These are phyloP conservation scores for Turdus rufiventris DNA, from an alignment of 2,113 vertebrate species.

Conservation along the genomic window DNA sequence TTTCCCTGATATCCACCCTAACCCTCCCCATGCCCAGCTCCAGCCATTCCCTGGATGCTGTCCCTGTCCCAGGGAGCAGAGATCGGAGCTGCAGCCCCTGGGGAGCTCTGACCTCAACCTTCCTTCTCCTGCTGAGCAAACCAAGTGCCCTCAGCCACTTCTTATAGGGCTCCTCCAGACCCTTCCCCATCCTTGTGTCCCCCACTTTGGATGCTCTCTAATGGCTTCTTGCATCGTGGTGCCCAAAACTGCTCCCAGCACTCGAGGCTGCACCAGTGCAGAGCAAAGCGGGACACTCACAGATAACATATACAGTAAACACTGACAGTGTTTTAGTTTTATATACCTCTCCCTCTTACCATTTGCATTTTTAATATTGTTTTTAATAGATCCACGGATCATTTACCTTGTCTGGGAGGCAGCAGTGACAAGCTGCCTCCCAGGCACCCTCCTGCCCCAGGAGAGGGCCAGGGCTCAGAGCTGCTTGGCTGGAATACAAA, in stretches of 20 bases:
- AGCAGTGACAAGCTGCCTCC: neutral
- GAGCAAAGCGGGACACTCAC: neutral
- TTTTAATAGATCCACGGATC: neutral
- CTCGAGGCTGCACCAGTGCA: accelerated
- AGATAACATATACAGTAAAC: neutral
- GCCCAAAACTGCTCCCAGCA: neutral
- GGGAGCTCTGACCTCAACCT: neutral
- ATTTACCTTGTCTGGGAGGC: neutral
- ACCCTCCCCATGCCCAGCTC: neutral
- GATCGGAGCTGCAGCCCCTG: neutral
- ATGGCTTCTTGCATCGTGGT: neutral
- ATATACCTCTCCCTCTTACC: neutral
- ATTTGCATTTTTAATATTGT: neutral
- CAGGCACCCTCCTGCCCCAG: neutral
- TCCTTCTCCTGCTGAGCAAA: neutral
- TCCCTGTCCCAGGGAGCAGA: neutral
- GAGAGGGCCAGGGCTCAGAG: neutral
- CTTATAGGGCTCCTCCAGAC: neutral
- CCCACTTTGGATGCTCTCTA: neutral
- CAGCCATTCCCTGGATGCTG: neutral
- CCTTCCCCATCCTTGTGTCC: accelerated
- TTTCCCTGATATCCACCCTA: accelerated
- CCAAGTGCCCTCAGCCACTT: neutral
- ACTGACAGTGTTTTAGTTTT: neutral
- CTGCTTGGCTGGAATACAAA: neutral